Conservation (phyloP, 2,113 vertebrate species). For the Sinocyclocheilus anshuiensis region DNA sequence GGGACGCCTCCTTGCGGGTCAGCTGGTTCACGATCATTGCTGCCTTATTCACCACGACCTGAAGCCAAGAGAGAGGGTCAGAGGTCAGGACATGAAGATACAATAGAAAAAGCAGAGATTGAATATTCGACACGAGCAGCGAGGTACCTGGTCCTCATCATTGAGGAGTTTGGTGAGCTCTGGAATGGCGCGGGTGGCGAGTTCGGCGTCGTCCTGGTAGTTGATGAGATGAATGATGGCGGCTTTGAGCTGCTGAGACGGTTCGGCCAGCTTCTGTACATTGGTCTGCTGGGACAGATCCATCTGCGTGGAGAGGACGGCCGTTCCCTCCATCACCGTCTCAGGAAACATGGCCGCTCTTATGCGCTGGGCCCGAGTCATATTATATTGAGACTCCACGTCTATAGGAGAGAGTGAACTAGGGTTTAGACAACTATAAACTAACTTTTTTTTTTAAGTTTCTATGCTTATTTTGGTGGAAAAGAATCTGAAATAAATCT, state of each 20-base stretch:
- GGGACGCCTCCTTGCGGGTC: conserved; percentile 90
- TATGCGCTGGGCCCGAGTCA: conserved; percentile 87
- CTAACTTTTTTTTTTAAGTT: background rate
- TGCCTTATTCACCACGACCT: conserved; percentile 93
- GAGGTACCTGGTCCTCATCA: conserved; percentile 88
- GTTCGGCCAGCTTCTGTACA: conserved; percentile 91
- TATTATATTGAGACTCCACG: conserved; percentile 80
- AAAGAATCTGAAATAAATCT: background rate
- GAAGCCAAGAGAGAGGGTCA: background rate
- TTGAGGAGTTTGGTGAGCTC: conserved; percentile 98
- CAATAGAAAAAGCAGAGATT: background rate
- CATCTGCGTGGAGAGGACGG: conserved; percentile 83
- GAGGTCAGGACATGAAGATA: background rate
- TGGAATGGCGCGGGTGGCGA: conserved; percentile 90
- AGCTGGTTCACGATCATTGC: conserved; percentile 98
- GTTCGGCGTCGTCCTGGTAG: conserved; percentile 95
- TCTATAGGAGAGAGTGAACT: conserved; percentile 59
- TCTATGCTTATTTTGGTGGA: background rate
- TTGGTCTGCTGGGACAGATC: conserved; percentile 89
- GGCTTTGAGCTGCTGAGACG: conserved; percentile 91
- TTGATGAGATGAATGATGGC: conserved; percentile 97
- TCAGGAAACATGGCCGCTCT: conserved; percentile 92
- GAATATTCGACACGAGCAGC: background rate
- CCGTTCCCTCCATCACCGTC: conserved; percentile 75
- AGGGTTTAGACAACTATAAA: background rate